Base-by-base conservation (phyloP, 1,140 invertebrate genomes). In the Eumaeus atala region DNA sequence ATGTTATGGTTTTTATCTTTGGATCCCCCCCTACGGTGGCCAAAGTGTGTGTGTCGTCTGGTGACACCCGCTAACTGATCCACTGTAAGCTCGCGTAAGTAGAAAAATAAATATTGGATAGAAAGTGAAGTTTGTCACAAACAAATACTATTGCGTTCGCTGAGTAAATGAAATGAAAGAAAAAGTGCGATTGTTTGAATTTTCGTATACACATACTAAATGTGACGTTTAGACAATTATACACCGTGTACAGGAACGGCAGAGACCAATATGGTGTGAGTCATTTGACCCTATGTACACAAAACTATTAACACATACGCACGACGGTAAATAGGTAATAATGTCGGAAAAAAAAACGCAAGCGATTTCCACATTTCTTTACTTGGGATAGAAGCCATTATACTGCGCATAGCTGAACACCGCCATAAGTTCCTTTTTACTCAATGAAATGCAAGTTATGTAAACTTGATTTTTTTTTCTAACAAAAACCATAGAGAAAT, bases 91-190 rank as follows among this genome's bases (percentile, higher is more conserved):
- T 51, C 58, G 69, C 64, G 67, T 73, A 85, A 87, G 77, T 84
- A 83, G 77, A 81, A 77, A 75, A 81, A 84, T 71, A 87, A 87
- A 87, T 87, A 85, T 87, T 85, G 67, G 64, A 70, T 84, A 87
- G 84, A 87, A 87, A 87, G 84, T 70, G 77, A 75, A 72, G 76
- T 81, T 81, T 79, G 70, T 73, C 75, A 71, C 63, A 70, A 63
- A 76, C 69, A 67, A 69, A 71, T 70, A 73, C 54, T 59, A 66
- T 67, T 77, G 67, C 67, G 66, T 78, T 72, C 72, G 62, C 74
- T 58, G 75, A 77, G 74, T 55, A 81, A 83, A 84, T 84, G 74
- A 81, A 79, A 83, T 66, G 82, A 87, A 81, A 85, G 80, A 87
- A 87, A 87, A 84, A 87, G 84, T 87, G 75, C 58, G 72, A 79